These are phyloP conservation scores for Diabrotica virgifera DNA, from an alignment of 1,140 invertebrate species.

Conservation along the genomic window DNA sequence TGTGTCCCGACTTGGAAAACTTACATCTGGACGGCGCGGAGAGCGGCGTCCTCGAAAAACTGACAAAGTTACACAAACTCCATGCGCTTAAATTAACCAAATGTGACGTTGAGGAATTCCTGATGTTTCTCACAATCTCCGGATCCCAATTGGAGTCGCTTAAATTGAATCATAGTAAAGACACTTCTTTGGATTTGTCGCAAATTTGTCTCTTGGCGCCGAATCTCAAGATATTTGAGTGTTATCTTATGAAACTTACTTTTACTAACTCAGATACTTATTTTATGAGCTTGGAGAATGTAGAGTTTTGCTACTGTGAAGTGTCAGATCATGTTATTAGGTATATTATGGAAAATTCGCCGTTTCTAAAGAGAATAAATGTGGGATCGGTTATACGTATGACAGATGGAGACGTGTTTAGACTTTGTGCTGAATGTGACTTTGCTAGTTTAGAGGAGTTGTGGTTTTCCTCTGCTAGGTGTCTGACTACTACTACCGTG, in stretches of 20 bases:
- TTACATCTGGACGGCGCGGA: slow-evolving; percentile 61
- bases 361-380: slow-evolving; percentile 58
- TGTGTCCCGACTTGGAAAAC: slow-evolving; percentile 59
- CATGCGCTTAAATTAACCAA: slow-evolving; percentile 61
- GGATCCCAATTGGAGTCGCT: slow-evolving; percentile 56
- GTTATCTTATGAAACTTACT: slow-evolving; percentile 59
- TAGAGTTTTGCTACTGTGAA: slow-evolving; percentile 62
- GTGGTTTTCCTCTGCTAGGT: slow-evolving; percentile 62
- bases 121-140: slow-evolving; percentile 55
- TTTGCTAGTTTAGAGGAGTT: slow-evolving; percentile 54
- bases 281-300: slow-evolving; percentile 58
- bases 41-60: slow-evolving; percentile 51
- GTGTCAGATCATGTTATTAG: slow-evolving; percentile 55
- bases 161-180: slow-evolving; percentile 58
- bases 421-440: slow-evolving; percentile 50
- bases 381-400: slow-evolving; percentile 59
- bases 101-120: slow-evolving; percentile 56
- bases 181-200: slow-evolving; percentile 57
- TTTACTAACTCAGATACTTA: slow-evolving; percentile 56
- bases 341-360: slow-evolving; percentile 57
- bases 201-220: slow-evolving; percentile 48
- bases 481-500: slow-evolving; percentile 57
- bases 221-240: slow-evolving; percentile 57
- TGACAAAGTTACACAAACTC: slow-evolving; percentile 53
- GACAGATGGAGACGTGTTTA: slow-evolving; percentile 61